These are phyloP conservation scores for Dolichallabes microphthalmus DNA, from an alignment of 2,113 vertebrate species.

Conservation along the genomic window DNA sequence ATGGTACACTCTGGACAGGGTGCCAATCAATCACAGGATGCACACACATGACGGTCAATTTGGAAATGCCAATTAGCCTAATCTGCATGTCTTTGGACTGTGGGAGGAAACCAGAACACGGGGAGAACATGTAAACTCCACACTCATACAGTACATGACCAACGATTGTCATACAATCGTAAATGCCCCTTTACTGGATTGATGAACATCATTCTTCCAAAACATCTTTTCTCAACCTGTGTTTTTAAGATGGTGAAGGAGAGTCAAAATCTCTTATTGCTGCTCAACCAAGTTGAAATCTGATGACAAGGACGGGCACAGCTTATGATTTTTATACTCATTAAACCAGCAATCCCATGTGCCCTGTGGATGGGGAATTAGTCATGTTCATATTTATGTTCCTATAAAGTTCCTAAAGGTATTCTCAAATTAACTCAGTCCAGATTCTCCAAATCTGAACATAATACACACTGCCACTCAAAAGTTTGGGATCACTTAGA, in stretches of 20 bases:
- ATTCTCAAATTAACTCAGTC: background rate
- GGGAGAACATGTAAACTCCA: no score
- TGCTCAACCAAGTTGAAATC: background rate
- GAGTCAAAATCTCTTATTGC: background rate
- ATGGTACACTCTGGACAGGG: no score
- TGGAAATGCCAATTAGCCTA: no score
- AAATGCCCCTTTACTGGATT: background rate
- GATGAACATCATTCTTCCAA: background rate
- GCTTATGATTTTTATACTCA: background rate
- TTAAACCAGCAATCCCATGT: background rate
- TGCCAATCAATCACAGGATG: no score
- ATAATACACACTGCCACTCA: background rate
- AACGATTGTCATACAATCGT: background rate
- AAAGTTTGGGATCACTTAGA: no score
- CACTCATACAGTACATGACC: no score
- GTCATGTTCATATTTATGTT: background rate
- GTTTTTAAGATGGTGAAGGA: background rate
- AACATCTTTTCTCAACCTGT: background rate
- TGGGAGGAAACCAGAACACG: no score
- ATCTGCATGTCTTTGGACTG: no score
- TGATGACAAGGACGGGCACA: background rate
- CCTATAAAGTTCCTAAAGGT: background rate
- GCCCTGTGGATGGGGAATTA: background rate
- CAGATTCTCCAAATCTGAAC: background rate
- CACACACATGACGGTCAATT: no score